Percentiles rank a stretch among this genome's conserved stretches.
Conservation (phyloP, 2,888 invertebrate species). For the Leucozona laternaria region DNA sequence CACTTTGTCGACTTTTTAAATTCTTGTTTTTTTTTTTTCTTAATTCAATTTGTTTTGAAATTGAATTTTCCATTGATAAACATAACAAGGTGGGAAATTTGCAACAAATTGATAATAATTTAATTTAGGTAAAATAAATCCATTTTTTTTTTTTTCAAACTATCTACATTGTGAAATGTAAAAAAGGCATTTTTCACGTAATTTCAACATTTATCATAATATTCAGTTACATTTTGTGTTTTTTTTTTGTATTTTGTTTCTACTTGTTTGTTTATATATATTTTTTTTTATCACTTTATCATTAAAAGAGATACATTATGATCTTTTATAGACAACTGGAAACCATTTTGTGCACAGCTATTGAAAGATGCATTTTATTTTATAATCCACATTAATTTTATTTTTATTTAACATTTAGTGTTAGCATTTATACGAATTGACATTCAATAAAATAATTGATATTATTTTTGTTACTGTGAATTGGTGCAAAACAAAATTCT, state of each 20-base stretch:
- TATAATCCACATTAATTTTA: conserved; percentile 64
- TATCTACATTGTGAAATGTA: conserved; percentile 63
- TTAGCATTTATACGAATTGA: conserved; percentile 71
- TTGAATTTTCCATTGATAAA: conserved; percentile 12
- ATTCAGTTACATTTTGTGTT: conserved; percentile 34
- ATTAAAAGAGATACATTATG: conserved; percentile 51
- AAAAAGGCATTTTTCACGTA: conserved; percentile 67
- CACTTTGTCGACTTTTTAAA: conserved; percentile 58
- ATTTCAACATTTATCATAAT: conserved; percentile 64
- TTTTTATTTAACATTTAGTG: conserved; percentile 39
- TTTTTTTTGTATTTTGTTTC: too few species aligned
- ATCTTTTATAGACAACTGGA: conserved; percentile 71
- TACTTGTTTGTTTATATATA: conserved; percentile 4
- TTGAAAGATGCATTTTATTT: conserved; percentile 70
- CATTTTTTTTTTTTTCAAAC: background rate
- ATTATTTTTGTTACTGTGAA: conserved; percentile 73
- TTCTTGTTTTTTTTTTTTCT: conserved; percentile 61
- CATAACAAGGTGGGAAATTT: conserved; percentile 37
- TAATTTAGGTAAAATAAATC: conserved; percentile 24
- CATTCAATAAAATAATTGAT: conserved; percentile 62
- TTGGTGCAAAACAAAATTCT: conserved; percentile 78
- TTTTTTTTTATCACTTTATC: conserved; percentile 65
- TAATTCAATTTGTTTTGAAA: conserved; percentile 54
- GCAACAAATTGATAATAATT: conserved; percentile 39
- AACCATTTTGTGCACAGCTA: conserved; percentile 77